Percentiles rank a stretch among this genome's conserved stretches.
These are phyloP conservation scores for Champsocephalus esox DNA, from an alignment of 2,797 vertebrate genomes.

Conservation along the genomic window DNA sequence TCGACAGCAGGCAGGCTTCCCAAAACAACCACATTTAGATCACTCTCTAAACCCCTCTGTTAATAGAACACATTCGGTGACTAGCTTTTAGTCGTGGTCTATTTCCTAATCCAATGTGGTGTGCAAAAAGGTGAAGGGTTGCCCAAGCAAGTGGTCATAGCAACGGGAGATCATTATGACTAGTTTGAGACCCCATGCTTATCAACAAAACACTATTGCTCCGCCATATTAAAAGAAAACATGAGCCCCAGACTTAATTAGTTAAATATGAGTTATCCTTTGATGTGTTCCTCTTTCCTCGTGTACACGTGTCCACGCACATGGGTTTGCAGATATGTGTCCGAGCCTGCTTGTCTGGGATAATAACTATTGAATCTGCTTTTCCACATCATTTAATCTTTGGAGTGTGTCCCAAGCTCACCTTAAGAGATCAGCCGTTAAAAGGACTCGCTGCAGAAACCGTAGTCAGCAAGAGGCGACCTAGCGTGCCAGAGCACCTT, in stretches of 20 bases:
- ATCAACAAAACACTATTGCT: not conserved
- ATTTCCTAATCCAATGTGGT: conserved; percentile 11
- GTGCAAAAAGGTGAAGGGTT: conserved; percentile 2
- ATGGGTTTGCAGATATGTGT: conserved; percentile 13
- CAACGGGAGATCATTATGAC: not conserved
- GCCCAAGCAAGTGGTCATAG: not conserved
- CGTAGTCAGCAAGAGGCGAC: conserved; percentile 45
- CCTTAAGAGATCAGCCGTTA: conserved; percentile 59
- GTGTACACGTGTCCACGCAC: not conserved
- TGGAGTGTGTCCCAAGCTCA: conserved; percentile 72
- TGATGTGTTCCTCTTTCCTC: not conserved
- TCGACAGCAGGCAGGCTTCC: conserved; percentile 62
- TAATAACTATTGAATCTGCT: conserved; percentile 72
- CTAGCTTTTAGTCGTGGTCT: conserved; percentile 24
- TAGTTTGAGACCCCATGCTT: not conserved
- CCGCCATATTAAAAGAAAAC: not conserved
- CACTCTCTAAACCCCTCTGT: conserved; percentile 41
- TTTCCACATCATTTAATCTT: conserved; percentile 75
- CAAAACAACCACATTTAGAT: conserved; percentile 70
- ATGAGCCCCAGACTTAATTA: not conserved
- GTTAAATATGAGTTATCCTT: not conserved
- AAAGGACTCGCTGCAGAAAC: conserved; percentile 53
- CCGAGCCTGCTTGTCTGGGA: conserved; percentile 30
- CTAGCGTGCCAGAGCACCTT: conserved; percentile 54
- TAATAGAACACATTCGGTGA: conserved; percentile 55